A percentile compares a stretch with the other conserved stretches of the same genome.
These are phyloP conservation scores for Emydoidea blandingii DNA, from an alignment of 2,797 vertebrate genomes.

Conservation along the genomic window DNA sequence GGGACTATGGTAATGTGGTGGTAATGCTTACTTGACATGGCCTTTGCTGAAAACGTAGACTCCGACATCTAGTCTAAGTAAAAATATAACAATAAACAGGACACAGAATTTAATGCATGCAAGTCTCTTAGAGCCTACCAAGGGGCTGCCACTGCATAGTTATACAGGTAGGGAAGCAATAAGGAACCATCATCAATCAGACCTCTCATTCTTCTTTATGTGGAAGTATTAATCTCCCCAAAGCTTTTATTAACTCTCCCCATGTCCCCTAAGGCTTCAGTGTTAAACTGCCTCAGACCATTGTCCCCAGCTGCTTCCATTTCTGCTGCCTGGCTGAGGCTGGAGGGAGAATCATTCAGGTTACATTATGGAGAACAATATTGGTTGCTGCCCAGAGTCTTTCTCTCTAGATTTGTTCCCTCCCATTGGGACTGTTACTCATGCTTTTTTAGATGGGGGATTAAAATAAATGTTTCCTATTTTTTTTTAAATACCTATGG, in stretches of 20 bases:
- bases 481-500: slow-evolving; percentile 18
- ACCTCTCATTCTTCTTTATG: not conserved
- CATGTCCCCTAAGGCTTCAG: not conserved
- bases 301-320: not conserved
- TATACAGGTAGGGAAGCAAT: accelerated
- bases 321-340: not conserved
- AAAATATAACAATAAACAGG: not conserved
- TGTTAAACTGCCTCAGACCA: accelerated
- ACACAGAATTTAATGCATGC: not conserved
- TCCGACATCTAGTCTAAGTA: not conserved
- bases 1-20: not conserved
- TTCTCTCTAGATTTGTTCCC: not conserved
- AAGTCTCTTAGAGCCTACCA: not conserved
- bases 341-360: accelerated
- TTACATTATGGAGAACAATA: not conserved
- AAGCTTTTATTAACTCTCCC: not conserved
- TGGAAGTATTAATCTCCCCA: not conserved
- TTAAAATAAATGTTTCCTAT: not conserved
- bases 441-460: not conserved
- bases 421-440: not conserved
- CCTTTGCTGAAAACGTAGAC: not conserved
- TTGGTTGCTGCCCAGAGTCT: not conserved
- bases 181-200: accelerated
- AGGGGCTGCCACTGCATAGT: not conserved
- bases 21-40: not conserved